phyloP scores from a whole-genome alignment of 2,797 vertebrate genomes.

The Melopsittacus undulatus region DNA sequence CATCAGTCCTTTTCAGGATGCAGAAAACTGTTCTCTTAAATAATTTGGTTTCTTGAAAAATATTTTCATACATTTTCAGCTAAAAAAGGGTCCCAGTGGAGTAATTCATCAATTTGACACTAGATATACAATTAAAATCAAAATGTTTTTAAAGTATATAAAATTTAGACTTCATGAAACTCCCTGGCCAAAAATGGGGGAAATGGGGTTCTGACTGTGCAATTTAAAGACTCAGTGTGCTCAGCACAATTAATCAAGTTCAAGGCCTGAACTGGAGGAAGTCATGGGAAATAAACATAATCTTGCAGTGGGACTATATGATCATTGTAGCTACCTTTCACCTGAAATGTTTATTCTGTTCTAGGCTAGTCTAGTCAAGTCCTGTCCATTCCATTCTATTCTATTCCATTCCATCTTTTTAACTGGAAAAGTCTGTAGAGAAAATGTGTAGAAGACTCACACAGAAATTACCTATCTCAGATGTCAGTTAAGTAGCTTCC shows the following conservation, averaged over 20 bases:
- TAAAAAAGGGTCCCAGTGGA: neutral
- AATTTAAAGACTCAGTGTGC: neutral
- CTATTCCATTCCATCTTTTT: neutral
- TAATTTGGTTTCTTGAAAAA: neutral
- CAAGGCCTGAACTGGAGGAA: neutral
- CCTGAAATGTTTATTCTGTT: neutral
- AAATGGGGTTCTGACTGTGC: neutral
- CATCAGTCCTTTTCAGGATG: neutral
- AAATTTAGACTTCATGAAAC: neutral
- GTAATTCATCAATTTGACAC: neutral
- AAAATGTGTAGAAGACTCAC: neutral
- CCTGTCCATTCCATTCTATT: accelerated
- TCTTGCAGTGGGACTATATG: neutral
- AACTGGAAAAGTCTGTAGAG: neutral
- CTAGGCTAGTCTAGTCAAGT: neutral
- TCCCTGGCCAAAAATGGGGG: accelerated
- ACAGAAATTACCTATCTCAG: neutral
- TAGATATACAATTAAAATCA: neutral
- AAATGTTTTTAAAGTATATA: neutral
- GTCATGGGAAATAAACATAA: neutral
- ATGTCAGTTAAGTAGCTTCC: slow-evolving; percentile 1
- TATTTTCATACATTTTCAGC: neutral
- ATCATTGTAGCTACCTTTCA: neutral
- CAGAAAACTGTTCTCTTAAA: neutral
- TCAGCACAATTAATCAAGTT: neutral